These are phyloP conservation scores for Drosophila sechellia DNA, from an alignment of 1,140 invertebrate species.

Conservation along the genomic window DNA sequence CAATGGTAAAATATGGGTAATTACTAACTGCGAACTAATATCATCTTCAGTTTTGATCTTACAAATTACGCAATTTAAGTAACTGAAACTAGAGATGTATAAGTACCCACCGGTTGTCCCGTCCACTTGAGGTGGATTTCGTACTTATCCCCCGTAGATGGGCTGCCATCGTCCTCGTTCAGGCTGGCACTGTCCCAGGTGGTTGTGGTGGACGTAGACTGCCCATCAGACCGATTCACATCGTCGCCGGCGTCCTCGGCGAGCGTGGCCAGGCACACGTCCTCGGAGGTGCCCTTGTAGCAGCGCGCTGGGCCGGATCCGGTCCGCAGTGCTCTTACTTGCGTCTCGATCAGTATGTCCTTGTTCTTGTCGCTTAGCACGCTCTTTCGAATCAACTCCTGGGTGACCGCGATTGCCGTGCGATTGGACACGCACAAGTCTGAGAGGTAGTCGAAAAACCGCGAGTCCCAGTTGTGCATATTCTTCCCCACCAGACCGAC, in stretches of 20 bases:
- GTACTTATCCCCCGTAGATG: conserved; percentile 70
- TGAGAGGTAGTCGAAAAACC: conserved; percentile 98
- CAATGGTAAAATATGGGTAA: background rate
- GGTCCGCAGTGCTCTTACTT: conserved; percentile 70
- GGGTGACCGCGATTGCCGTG: conserved; percentile 98
- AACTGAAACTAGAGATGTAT: background rate
- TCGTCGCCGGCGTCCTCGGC: conserved; percentile 73
- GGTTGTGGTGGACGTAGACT: conserved; percentile 61
- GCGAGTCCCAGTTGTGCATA: conserved; percentile 94
- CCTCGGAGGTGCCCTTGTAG: conserved; percentile 72
- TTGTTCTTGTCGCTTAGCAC: conserved; percentile 95
- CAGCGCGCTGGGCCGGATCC: conserved; percentile 42
- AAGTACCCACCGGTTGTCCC: conserved; percentile 85
- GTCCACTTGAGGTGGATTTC: conserved; percentile 91
- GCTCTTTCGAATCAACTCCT: conserved; percentile 99
- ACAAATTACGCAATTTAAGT: background rate
- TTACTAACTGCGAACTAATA: too few species aligned
- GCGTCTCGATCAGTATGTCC: conserved; percentile 96
- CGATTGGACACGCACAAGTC: conserved; percentile 99
- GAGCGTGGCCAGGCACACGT: conserved; percentile 64
- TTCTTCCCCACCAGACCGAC: conserved; percentile 98
- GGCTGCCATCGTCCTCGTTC: conserved; percentile 53
- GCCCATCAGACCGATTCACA: conserved; percentile 73
- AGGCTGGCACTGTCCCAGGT: conserved; percentile 70
- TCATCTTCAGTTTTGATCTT: too few species aligned